These are phyloP conservation scores for Pomatostomus ruficeps DNA, from an alignment of 2,113 vertebrate genomes.

Conservation along the genomic window DNA sequence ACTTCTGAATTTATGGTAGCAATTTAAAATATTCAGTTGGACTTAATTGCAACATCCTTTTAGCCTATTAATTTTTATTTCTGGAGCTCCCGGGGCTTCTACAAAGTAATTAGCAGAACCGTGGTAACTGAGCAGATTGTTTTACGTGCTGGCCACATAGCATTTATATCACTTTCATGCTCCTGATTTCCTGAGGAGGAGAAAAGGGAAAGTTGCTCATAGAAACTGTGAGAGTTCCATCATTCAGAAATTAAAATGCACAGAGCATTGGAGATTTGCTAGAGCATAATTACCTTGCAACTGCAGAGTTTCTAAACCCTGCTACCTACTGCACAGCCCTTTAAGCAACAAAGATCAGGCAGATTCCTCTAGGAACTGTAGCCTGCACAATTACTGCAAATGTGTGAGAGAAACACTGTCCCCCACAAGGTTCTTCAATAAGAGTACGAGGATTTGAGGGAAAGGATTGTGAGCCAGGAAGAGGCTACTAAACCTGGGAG, in stretches of 20 bases:
- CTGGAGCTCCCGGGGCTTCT: constrained; percentile 26
- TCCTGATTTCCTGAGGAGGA: constrained; percentile 5
- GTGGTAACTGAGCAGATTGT: constrained; percentile 15
- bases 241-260: neutral
- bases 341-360: neutral
- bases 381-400: neutral
- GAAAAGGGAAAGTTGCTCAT: neutral
- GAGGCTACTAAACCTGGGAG: neutral
- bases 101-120: constrained; percentile 52
- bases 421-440: neutral
- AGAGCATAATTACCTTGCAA: neutral
- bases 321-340: neutral
- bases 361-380: neutral
- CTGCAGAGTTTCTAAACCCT: neutral
- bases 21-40: constrained; percentile 48
- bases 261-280: neutral
- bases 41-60: constrained; percentile 31
- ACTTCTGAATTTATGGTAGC: constrained; percentile 34
- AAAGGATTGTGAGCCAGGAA: neutral
- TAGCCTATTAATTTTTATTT: constrained; percentile 54
- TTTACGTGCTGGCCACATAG: neutral
- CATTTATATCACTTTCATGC: neutral
- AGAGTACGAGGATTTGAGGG: neutral
- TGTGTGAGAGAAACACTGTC: neutral
- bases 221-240: neutral